Conservation (phyloP, 1,140 invertebrate species). For the Panagrolaimus sp. region DNA sequence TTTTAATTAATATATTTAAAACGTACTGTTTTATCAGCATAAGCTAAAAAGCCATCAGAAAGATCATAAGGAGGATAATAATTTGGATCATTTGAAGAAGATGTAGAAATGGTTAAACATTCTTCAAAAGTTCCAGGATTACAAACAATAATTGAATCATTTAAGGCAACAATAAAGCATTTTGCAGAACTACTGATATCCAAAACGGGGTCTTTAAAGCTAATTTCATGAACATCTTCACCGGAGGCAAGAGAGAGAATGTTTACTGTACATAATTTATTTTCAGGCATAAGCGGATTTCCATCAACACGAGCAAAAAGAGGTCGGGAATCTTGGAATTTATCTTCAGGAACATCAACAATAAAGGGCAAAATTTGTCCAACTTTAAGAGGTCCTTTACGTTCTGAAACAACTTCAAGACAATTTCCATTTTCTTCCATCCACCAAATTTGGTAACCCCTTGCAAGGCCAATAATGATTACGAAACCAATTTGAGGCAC, state of each 20-base stretch:
- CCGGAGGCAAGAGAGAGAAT: conserved; percentile 83
- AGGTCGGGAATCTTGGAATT: conserved; percentile 35
- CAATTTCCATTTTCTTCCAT: conserved; percentile 62
- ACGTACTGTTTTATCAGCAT: conserved; percentile 71
- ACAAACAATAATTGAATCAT: conserved; percentile 82
- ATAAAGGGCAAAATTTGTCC: conserved; percentile 59
- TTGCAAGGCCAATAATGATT: conserved; percentile 50
- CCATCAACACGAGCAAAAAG: conserved; percentile 53
- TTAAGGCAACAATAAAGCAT: conserved; percentile 75
- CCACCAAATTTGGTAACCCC: conserved; percentile 57
- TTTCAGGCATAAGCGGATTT: conserved; percentile 63
- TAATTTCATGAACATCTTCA: conserved; percentile 75
- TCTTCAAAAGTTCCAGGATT: conserved; percentile 81
- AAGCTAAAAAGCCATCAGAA: conserved; percentile 71
- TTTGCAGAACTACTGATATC: conserved; percentile 74
- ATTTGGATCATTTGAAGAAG: conserved; percentile 35
- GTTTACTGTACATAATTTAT: conserved; percentile 77
- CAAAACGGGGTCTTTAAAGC: conserved; percentile 81
- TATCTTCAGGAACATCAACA: conserved; percentile 21
- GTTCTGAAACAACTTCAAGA: conserved; percentile 62
- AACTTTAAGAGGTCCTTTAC: conserved; percentile 61
- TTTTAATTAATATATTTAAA: conserved; percentile 16
- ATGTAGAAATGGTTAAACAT: conserved; percentile 74
- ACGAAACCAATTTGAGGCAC: conserved; percentile 29
- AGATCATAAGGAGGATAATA: conserved; percentile 75